A percentile compares a stretch with the other conserved stretches of the same genome.
Conservation (phyloP, 2,113 vertebrate species). For the Puffinus mauretanicus region DNA sequence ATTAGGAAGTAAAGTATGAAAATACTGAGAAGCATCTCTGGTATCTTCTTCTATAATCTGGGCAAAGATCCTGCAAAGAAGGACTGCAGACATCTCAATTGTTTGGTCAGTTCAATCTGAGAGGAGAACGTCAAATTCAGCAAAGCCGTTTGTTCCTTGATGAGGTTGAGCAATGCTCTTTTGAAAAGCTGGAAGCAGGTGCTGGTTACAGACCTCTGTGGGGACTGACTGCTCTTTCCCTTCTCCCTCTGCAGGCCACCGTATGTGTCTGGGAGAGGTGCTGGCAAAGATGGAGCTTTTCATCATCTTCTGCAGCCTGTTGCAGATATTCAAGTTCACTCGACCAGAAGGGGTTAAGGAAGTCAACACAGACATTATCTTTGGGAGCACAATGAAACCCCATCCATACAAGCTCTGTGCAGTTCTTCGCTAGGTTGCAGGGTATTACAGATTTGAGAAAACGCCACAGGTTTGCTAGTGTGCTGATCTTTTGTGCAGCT, state of each 20-base stretch:
- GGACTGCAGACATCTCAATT: background rate
- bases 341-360: conserved; percentile 21
- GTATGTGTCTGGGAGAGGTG: conserved; percentile 32
- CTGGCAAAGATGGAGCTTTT: conserved; percentile 65
- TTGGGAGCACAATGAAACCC: conserved; percentile 47
- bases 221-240: background rate
- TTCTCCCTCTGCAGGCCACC: conserved; percentile 26
- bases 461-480: background rate
- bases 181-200: background rate
- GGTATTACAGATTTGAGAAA: background rate
- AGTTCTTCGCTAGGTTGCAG: background rate
- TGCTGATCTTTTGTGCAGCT: background rate
- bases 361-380: conserved; percentile 1
- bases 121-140: background rate
- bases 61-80: background rate
- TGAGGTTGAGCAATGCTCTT: background rate
- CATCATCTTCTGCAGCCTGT: conserved; percentile 52
- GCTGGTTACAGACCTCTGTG: background rate
- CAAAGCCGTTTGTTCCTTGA: background rate
- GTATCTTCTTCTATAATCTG: background rate
- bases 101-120: fast-evolving
- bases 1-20: background rate
- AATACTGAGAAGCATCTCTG: background rate
- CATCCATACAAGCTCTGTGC: conserved; percentile 35
- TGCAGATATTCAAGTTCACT: conserved; percentile 55